Conservation (phyloP, 2,797 vertebrate genomes). For the Decapterus maruadsi region DNA sequence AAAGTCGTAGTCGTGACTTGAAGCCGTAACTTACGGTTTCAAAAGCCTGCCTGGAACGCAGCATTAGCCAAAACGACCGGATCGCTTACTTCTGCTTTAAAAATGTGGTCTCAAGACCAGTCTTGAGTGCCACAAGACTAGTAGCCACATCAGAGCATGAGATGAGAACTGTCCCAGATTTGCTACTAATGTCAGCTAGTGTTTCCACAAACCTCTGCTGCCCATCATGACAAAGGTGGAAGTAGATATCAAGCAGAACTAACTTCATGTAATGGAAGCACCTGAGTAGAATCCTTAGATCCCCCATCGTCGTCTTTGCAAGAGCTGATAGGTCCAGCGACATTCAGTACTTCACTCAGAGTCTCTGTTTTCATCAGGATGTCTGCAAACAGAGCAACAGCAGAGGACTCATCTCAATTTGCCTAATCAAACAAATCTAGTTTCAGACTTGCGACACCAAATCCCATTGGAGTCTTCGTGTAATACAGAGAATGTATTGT, state of each 20-base stretch:
- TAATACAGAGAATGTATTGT: conserved; percentile 9
- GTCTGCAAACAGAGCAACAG: conserved; percentile 78
- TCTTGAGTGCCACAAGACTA: too few relatives aligned
- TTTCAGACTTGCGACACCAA: not conserved
- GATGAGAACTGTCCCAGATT: too few relatives aligned
- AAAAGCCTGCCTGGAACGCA: too few relatives aligned
- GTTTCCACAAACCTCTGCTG: not conserved
- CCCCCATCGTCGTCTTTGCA: not conserved
- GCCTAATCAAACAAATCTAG: conserved; percentile 8
- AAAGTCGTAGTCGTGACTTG: too few relatives aligned
- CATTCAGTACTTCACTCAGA: conserved; percentile 86
- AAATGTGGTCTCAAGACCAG: too few relatives aligned
- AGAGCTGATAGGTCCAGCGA: conserved; percentile 67
- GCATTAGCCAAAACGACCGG: too few relatives aligned
- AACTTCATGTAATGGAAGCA: conserved; percentile 49
- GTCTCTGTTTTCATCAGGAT: conserved; percentile 85
- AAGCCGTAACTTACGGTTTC: too few relatives aligned
- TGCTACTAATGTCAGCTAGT: too few relatives aligned
- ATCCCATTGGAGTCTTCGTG: not conserved
- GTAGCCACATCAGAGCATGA: too few relatives aligned
- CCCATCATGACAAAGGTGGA: not conserved
- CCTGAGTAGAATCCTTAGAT: conserved; percentile 36
- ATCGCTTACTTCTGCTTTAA: too few relatives aligned
- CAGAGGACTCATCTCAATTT: not conserved
- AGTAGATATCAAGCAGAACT: conserved; percentile 12